phyloP scores from a whole-genome alignment of 2,113 vertebrate genomes.

The Hippocampus comes region DNA sequence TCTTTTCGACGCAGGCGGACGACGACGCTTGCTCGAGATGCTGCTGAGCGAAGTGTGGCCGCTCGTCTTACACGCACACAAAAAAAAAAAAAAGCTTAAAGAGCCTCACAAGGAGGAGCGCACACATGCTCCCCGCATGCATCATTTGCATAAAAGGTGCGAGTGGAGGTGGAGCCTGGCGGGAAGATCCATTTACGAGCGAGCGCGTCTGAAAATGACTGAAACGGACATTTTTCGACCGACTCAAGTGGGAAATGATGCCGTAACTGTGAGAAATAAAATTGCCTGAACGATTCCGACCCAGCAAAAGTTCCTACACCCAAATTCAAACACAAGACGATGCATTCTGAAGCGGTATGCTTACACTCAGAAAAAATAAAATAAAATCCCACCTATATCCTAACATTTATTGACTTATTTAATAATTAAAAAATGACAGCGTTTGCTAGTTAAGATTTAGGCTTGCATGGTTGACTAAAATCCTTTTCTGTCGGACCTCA shows the following conservation, averaged over 20 bases:
- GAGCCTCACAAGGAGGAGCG: slow-evolving; percentile 8
- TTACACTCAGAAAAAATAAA: no score
- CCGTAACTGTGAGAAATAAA: neutral
- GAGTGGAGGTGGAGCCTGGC: slow-evolving; percentile 57
- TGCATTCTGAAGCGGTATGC: no score
- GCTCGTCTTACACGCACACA: slow-evolving; percentile 7
- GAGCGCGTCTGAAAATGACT: neutral
- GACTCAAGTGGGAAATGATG: neutral
- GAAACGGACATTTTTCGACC: neutral
- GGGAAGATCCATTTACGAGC: slow-evolving; percentile 7
- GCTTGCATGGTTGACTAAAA: no score
- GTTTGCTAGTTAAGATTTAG: no score
- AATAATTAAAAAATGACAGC: no score
- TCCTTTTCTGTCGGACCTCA: no score
- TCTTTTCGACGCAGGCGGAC: neutral
- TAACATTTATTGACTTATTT: no score
- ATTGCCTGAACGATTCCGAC: no score
- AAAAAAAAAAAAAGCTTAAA: slow-evolving; percentile 9
- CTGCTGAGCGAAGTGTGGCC: slow-evolving; percentile 9
- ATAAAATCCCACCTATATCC: no score
- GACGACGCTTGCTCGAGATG: neutral
- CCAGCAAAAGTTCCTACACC: no score
- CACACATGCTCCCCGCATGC: slow-evolving; percentile 28
- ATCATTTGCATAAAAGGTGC: slow-evolving; percentile 65
- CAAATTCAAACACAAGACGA: no score